Evolutionary conservation across 2,888 invertebrate species (phyloP), one percentile per base, ranked within the genome.

Genomic region (Macrosoma leucophasiata): DNA sequence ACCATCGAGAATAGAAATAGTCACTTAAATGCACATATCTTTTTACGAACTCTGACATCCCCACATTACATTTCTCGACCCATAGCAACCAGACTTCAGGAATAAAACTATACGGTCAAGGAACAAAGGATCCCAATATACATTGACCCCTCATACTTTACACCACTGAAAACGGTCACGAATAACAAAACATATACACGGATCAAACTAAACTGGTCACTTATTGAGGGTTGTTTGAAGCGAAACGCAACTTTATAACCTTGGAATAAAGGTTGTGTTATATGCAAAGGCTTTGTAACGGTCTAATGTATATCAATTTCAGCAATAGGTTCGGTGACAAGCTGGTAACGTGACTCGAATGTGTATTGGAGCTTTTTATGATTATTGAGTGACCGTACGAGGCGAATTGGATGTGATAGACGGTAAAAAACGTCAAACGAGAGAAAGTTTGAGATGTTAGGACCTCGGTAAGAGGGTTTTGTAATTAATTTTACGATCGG

Each of bases 231-330:
- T 30, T 28, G 26, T 35, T 38, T 25, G 34, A 31, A 36, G 34
- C 34, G 11, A 29, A 18, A 34, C 9, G 15, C 15, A 20, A 25
- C 34, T 29, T 49, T 71, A 62, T 49, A 4, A 6, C 13, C 7
- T 41, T 33, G 39, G 30, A 10, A 25, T 47, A 62, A 66, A 51
- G 47, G 46, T 38, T 36, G 39, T 37, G 34, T 37, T 29, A 33
- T 27, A 33, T 33, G 43, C 33, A 35, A 38, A 26, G 26, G 36
- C 21, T 31, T 53, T 50, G 46, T 38, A 57, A 57, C 59, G 52
- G 47, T 48, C 62, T 60, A 64, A 68, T 67, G 70, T 74, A 70
- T 82, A 79, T 81, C 79, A 81, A 82, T 81, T 81, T 82, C 74
- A 70, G 72, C 64, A 76, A 72, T 75, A 69, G 74, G 55, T 55